Evolutionary conservation across 2,797 vertebrate species (phyloP).

Genomic region (Dryobates pubescens): DNA sequence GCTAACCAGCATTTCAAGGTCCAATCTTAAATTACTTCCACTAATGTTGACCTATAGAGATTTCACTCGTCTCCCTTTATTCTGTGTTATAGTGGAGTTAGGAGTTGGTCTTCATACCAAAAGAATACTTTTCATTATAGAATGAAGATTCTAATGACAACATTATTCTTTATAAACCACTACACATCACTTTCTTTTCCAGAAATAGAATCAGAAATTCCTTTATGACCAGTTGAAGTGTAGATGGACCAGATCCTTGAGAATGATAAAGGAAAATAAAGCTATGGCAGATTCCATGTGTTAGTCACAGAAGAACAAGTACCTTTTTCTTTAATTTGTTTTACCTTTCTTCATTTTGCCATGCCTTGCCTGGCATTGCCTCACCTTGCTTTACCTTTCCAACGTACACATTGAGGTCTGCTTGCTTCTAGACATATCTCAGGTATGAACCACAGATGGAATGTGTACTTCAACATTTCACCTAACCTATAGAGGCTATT

Average conservation of each 20-base stretch:
- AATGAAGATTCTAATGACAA: not conserved
- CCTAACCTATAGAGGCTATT: not conserved
- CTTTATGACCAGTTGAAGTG: not conserved
- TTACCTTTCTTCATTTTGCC: not conserved
- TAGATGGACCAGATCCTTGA: not conserved
- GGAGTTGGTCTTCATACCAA: not conserved
- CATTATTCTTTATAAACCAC: not conserved
- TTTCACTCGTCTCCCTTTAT: not conserved
- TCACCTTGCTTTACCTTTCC: not conserved
- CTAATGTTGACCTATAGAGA: not conserved
- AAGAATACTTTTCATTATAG: not conserved
- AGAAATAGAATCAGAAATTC: not conserved
- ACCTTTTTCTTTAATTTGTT: fast-evolving
- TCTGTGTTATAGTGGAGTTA: not conserved
- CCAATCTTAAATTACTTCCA: not conserved
- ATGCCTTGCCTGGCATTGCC: not conserved
- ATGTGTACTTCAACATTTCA: slow-evolving; percentile 31
- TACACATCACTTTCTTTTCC: not conserved
- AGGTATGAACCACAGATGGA: slow-evolving; percentile 24
- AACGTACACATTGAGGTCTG: not conserved
- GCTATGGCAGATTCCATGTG: too few relatives aligned
- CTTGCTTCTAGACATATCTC: not conserved
- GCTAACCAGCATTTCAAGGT: not conserved
- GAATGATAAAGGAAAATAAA: not conserved
- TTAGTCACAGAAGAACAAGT: not conserved